These are phyloP conservation scores for Ptychoptera albimana DNA, from an alignment of 2,888 invertebrate genomes.

Conservation along the genomic window DNA sequence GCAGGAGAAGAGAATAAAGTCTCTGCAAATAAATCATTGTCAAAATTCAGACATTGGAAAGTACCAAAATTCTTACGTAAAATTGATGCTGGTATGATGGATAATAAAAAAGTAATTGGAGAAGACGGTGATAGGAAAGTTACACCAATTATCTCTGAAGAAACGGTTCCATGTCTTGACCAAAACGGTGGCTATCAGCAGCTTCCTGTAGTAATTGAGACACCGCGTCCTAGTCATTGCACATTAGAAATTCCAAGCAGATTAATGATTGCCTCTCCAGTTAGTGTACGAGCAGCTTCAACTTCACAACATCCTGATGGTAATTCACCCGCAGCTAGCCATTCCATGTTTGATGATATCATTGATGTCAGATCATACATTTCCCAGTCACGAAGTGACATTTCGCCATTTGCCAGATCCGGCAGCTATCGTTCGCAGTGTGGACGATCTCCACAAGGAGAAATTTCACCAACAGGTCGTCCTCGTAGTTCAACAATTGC, in stretches of 20 bases:
- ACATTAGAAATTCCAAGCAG: constrained; percentile 22
- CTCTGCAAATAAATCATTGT: constrained; percentile 24
- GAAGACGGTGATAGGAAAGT: constrained; percentile 21
- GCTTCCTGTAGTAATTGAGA: constrained; percentile 47
- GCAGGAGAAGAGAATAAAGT: constrained; percentile 33
- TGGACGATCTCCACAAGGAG: constrained; percentile 39
- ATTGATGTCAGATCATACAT: constrained; percentile 57
- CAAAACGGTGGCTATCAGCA: constrained; percentile 43
- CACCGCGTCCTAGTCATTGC: constrained; percentile 29
- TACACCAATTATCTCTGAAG: constrained; percentile 14
- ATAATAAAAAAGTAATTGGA: constrained; percentile 9
- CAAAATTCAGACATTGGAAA: constrained; percentile 48
- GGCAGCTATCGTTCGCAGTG: constrained; percentile 57
- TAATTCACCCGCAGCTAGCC: constrained; percentile 22
- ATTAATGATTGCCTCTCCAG: constrained; percentile 19
- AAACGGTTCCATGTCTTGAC: constrained; percentile 19
- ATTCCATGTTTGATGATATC: constrained; percentile 43
- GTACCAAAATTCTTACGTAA: constrained; percentile 51
- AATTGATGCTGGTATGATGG: constrained; percentile 25
- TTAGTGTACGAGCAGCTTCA: constrained; percentile 29
- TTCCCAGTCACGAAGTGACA: constrained; percentile 56
- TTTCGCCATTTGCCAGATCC: constrained; percentile 50
- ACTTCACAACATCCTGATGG: constrained; percentile 13
- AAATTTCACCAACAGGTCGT: constrained; percentile 31
- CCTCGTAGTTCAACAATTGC: constrained; percentile 30